Evolutionary conservation across 2,888 invertebrate genomes (phyloP).

Genomic region (Pyralis farinalis): DNA sequence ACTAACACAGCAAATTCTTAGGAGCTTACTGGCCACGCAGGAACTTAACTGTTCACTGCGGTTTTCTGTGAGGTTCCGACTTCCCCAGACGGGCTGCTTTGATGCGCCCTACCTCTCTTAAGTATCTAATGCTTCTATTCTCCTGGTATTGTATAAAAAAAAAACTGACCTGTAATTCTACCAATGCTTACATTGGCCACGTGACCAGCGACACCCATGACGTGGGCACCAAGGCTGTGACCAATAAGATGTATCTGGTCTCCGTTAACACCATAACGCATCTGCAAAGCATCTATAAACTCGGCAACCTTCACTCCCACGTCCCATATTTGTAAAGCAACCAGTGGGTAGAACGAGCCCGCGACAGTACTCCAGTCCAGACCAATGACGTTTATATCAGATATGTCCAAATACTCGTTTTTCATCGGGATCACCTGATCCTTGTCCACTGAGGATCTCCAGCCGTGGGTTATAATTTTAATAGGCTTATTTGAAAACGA

Average conservation of each 20-base stretch:
- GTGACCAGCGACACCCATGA: constrained; percentile 49
- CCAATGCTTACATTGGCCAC: constrained; percentile 26
- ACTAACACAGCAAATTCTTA: too few relatives aligned
- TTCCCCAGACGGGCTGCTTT: too few relatives aligned
- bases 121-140: too few relatives aligned
- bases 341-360: constrained; percentile 40
- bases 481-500: constrained; percentile 34
- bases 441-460: constrained; percentile 55
- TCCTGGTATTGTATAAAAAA: too few relatives aligned
- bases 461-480: constrained; percentile 76
- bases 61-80: too few relatives aligned
- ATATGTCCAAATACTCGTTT: constrained; percentile 52
- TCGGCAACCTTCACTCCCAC: constrained; percentile 35
- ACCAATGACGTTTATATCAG: constrained; percentile 60
- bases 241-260: constrained; percentile 47
- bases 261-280: constrained; percentile 33
- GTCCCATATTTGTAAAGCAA: constrained; percentile 39
- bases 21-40: too few relatives aligned
- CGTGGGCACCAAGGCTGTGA: constrained; percentile 55
- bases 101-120: too few relatives aligned
- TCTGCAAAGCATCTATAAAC: constrained; percentile 34
- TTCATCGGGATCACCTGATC: constrained; percentile 51
- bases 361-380: constrained; percentile 58
- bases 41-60: too few relatives aligned
- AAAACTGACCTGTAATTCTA: constrained; percentile 42